A percentile compares a stretch with the other conserved stretches of the same genome.
Conservation (phyloP, 2,113 vertebrate species). For the Amblyopsis rosae region DNA sequence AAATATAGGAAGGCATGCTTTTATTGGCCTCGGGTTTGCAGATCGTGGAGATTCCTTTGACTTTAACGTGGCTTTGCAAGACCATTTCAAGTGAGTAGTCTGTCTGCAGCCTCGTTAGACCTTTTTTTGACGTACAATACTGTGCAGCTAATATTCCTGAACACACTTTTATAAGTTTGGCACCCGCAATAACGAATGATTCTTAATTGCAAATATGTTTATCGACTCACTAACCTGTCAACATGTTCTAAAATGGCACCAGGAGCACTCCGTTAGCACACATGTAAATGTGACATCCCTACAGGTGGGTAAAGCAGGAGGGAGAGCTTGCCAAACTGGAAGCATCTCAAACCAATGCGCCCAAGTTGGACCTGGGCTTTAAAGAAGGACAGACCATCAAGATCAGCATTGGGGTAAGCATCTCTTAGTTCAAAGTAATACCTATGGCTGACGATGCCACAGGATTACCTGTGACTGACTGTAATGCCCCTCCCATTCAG, state of each 20-base stretch:
- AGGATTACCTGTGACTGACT: neutral
- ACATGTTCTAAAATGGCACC: too few relatives aligned
- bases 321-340: slow-evolving; percentile 85
- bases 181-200: too few relatives aligned
- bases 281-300: neutral
- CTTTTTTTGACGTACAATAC: too few relatives aligned
- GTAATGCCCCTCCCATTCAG: slow-evolving; percentile 57
- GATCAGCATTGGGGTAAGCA: slow-evolving; percentile 90
- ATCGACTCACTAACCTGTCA: too few relatives aligned
- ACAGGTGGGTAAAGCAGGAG: slow-evolving; percentile 96
- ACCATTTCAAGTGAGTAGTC: slow-evolving; percentile 94
- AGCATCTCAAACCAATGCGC: slow-evolving; percentile 75
- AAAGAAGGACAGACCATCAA: slow-evolving; percentile 98
- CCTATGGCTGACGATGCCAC: neutral
- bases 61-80: slow-evolving; percentile 95
- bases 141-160: too few relatives aligned
- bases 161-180: too few relatives aligned
- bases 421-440: neutral
- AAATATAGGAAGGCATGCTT: slow-evolving; percentile 87
- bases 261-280: too few relatives aligned
- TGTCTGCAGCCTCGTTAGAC: neutral
- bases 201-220: too few relatives aligned
- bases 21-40: slow-evolving; percentile 91
- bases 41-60: slow-evolving; percentile 97
- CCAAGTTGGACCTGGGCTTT: slow-evolving; percentile 92